A percentile compares a stretch with the other conserved stretches of the same genome.
Evolutionary conservation across 2,113 vertebrate species (phyloP).

Genomic region (Eudyptes chrysolophus): DNA sequence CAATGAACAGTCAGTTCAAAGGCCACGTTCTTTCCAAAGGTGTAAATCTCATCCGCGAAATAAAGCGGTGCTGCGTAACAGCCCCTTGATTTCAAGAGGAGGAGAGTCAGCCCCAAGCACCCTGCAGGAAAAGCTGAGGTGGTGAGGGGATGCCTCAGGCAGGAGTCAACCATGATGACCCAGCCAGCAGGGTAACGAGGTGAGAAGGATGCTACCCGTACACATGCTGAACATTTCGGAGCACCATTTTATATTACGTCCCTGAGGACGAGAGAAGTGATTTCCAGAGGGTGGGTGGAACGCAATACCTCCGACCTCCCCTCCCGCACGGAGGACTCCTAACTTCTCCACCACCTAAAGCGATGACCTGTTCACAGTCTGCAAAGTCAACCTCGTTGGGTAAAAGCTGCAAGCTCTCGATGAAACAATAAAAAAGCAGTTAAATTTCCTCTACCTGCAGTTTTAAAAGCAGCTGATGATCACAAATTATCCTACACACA

Average conservation of each 20-base stretch:
- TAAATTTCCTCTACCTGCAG: not conserved
- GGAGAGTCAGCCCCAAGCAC: not conserved
- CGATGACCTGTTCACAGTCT: rapidly evolving
- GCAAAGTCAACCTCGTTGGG: not conserved
- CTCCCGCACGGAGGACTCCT: not conserved
- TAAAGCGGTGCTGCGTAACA: not conserved
- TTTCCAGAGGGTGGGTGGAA: not conserved
- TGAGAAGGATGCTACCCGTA: not conserved
- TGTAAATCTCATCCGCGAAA: not conserved
- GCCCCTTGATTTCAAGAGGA: not conserved
- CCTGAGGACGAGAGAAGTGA: not conserved
- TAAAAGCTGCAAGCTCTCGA: not conserved
- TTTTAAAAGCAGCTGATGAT: not conserved
- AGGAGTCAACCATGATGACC: not conserved
- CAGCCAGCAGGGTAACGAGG: not conserved
- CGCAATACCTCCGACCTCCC: rapidly evolving
- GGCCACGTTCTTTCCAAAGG: slow-evolving; percentile 21
- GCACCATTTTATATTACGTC: not conserved
- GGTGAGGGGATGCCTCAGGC: not conserved
- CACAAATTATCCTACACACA: not conserved
- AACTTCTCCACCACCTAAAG: not conserved
- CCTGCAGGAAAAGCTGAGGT: not conserved
- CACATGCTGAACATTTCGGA: not conserved
- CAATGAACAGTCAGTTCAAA: not conserved
- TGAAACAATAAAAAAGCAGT: not conserved